These are phyloP conservation scores for Drosophila buzzatii DNA, from an alignment of 2,888 invertebrate genomes.

Conservation along the genomic window DNA sequence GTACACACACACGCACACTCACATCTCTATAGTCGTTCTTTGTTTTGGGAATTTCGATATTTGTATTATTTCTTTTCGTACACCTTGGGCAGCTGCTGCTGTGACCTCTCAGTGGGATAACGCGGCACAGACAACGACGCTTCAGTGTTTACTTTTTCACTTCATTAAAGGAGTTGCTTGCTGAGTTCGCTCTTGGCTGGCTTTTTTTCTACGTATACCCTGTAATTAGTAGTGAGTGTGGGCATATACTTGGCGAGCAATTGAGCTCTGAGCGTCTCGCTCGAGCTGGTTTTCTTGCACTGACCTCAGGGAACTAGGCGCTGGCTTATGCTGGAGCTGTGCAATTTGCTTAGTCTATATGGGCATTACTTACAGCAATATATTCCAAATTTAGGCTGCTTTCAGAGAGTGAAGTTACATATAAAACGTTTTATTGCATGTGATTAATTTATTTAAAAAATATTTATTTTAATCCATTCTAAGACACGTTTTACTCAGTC, in stretches of 20 bases:
- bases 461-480: not conserved
- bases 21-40: not conserved
- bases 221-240: not conserved
- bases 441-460: no score
- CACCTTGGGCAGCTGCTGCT: constrained; percentile 29
- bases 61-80: constrained; percentile 28
- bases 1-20: constrained; percentile 49
- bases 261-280: not conserved
- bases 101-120: constrained; percentile 53
- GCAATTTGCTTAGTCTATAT: not conserved
- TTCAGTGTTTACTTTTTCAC: constrained; percentile 69
- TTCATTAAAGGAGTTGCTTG: constrained; percentile 76
- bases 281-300: no score
- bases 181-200: not conserved
- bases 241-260: not conserved
- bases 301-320: not conserved
- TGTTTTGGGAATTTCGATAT: constrained; percentile 15
- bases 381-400: not conserved
- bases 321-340: not conserved
- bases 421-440: no score
- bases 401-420: no score
- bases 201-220: constrained; percentile 13
- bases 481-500: no score
- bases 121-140: constrained; percentile 30
- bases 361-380: not conserved